Percentiles rank a stretch among this genome's conserved stretches.
phyloP scores from a whole-genome alignment of 2,888 invertebrate species.

The Sphinx pinastri region DNA sequence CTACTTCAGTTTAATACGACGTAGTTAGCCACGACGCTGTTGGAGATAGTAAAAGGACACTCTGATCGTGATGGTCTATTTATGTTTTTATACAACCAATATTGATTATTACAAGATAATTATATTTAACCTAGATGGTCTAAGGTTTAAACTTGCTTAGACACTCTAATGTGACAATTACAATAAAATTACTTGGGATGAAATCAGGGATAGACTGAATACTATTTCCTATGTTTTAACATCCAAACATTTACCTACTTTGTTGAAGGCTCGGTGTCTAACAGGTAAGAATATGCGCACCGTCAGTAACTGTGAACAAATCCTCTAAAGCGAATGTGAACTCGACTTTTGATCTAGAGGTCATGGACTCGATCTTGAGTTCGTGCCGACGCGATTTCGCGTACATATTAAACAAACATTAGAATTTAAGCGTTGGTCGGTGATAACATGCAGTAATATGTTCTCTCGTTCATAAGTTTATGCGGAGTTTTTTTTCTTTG shows the following conservation, averaged over 20 bases:
- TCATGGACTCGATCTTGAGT: constrained; percentile 18
- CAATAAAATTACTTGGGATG: too few relatives aligned
- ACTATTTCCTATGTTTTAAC: too few relatives aligned
- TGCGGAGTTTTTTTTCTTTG: background rate
- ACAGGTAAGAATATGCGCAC: background rate
- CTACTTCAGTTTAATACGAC: background rate
- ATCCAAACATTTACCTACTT: too few relatives aligned
- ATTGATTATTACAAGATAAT: too few relatives aligned
- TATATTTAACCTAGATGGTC: too few relatives aligned
- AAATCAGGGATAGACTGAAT: too few relatives aligned
- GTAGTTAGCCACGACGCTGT: too few relatives aligned
- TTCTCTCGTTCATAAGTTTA: background rate
- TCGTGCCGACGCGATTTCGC: constrained; percentile 19
- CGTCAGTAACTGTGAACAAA: constrained; percentile 20
- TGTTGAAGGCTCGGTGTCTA: too few relatives aligned
- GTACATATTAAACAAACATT: constrained; percentile 12
- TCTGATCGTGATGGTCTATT: background rate
- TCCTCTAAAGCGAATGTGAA: constrained; percentile 33
- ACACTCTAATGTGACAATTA: too few relatives aligned
- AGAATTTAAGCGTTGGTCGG: background rate
- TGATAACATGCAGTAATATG: constrained; percentile 1
- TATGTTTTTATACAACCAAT: too few relatives aligned
- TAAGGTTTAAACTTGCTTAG: too few relatives aligned
- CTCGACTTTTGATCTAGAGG: constrained; percentile 24
- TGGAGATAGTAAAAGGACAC: background rate